Evolutionary conservation across 2,113 vertebrate genomes (phyloP).

Genomic region (Tamias sibiricus): DNA sequence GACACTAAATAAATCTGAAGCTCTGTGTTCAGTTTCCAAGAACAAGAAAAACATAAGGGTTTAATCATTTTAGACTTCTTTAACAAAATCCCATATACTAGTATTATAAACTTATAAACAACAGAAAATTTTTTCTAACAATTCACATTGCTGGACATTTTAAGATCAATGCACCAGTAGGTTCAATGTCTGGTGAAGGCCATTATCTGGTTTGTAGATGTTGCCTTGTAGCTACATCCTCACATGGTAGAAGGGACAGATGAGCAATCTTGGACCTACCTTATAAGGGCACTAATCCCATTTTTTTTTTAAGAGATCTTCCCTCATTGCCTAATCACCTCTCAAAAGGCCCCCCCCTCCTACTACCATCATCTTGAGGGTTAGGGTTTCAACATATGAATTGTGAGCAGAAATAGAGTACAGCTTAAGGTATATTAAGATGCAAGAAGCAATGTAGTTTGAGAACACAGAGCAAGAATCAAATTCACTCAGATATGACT

Average conservation of each 20-base stretch:
- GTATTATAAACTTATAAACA: too few relatives aligned
- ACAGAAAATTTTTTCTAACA: not conserved
- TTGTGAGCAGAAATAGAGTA: not conserved
- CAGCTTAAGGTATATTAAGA: not conserved
- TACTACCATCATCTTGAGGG: not conserved
- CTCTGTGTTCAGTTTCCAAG: not conserved
- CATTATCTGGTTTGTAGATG: not conserved
- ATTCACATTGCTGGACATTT: not conserved
- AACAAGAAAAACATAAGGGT: not conserved
- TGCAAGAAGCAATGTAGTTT: not conserved
- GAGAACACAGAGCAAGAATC: too few relatives aligned
- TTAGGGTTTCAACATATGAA: not conserved
- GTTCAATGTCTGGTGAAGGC: too few relatives aligned
- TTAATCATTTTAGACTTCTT: too few relatives aligned
- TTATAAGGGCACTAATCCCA: not conserved
- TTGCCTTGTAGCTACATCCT: not conserved
- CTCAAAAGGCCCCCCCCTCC: not conserved
- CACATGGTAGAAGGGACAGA: not conserved
- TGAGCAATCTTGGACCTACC: not conserved
- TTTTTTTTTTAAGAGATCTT: not conserved
- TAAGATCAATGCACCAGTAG: too few relatives aligned
- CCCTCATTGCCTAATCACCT: not conserved
- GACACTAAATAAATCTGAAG: not conserved
- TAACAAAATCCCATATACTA: not conserved
- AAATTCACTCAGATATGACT: not conserved